phyloP scores from a whole-genome alignment of 2,888 invertebrate species.

The Stramonita haemastoma region DNA sequence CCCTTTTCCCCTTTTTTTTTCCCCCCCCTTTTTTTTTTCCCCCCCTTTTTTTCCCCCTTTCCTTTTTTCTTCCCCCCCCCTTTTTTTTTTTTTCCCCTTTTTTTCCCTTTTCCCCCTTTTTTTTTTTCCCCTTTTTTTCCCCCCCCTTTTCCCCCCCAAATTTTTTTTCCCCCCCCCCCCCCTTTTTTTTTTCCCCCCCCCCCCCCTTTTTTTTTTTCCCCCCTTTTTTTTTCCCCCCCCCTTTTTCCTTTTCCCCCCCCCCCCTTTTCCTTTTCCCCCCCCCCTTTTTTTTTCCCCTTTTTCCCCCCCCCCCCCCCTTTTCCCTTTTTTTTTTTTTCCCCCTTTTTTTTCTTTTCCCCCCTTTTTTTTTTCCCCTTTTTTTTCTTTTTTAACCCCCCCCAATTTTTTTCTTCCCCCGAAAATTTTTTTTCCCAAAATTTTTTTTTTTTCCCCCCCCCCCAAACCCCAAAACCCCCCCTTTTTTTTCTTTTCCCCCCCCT shows the following conservation, averaged over 20 bases:
- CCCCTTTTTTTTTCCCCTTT: slow-evolving; percentile 1
- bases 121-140: not conserved
- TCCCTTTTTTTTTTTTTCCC: not conserved
- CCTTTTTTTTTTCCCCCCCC: slow-evolving; percentile 1
- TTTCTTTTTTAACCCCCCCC: not conserved
- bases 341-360: not conserved
- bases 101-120: not conserved
- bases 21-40: not conserved
- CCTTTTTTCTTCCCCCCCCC: not conserved
- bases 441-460: not conserved
- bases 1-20: not conserved
- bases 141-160: not conserved
- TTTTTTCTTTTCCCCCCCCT: not conserved
- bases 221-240: slow-evolving; percentile 21
- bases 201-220: not conserved
- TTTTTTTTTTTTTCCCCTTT: not conserved
- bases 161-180: not conserved
- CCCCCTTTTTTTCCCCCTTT: too few species aligned
- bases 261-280: not conserved
- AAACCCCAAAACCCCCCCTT: not conserved
- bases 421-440: not conserved
- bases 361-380: not conserved
- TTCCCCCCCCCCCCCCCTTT: not conserved
- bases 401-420: not conserved
- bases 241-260: not conserved